Evolutionary conservation across 2,797 vertebrate genomes (phyloP), one percentile per base, ranked within the genome.

Genomic region (Pseudopleuronectes americanus): DNA sequence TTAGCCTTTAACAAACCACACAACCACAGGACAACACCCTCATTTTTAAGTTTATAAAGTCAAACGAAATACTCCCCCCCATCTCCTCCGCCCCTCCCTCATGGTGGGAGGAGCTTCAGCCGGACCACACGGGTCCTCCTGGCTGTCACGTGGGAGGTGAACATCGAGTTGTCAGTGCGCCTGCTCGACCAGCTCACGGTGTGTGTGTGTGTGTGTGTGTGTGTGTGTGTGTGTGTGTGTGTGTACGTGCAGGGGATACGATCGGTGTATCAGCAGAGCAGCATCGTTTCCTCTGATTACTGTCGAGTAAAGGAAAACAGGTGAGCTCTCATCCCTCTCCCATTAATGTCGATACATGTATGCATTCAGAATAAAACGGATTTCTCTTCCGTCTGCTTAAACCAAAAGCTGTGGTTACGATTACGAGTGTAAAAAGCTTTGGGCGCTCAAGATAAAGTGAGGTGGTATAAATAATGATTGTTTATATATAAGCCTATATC

Each of bases 91-190:
- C 16, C 3, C 23, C 36, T 45, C 52, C 21, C 45, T 47, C 48
- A 57, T 21, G 22, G 57, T 57, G 51, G 82, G 84, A 60, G 68
- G 81, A 69, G 71, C 76, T 61, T 8, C 19, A 45, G 31, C 28
- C 2, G 10, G 2, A 67, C 13, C 64, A 57, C 51, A n/a, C 6
- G 54, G 22, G 1, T 21, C 12, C 17, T 16, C 19, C 48, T 19
- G 19, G 10, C 17, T 31, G 70, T 68, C 71, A 77, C 69, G 49
- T 24, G 38, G 58, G 54, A 2, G 6, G 31, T 17, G 36, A 12
- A 13, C 36, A 7, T 31, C 28, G 7, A 31, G 28, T 31, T 8
- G 28, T 31, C 28, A 31, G 7, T 8, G 28, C 28, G 28, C 28
- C 2, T 31, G 28, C 28, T 8, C 28, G 28, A 31, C 28, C 28